Conservation (phyloP, 2,888 invertebrate genomes). For the Eumacrocentrus americanus region DNA sequence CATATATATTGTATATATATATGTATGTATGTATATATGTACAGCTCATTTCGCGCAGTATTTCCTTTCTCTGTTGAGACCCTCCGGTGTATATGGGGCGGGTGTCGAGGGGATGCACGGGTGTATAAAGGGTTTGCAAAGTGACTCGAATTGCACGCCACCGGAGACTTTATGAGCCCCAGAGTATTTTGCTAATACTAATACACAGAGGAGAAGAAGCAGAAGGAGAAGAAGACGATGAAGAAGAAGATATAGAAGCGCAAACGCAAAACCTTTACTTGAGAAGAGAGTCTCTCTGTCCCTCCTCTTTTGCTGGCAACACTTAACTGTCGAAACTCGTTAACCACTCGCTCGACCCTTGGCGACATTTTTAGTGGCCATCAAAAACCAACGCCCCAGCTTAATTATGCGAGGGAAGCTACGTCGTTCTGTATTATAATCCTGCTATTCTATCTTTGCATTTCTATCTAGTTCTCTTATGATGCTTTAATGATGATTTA, state of each 20-base stretch:
- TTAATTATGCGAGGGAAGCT: constrained; percentile 56
- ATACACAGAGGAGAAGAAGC: constrained; percentile 37
- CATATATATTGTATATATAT: too few relatives aligned
- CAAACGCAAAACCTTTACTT: background rate
- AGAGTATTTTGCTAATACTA: constrained; percentile 59
- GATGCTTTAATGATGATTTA: constrained; percentile 6
- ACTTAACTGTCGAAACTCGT: constrained; percentile 48
- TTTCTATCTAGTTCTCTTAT: too few relatives aligned
- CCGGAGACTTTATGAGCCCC: constrained; percentile 56
- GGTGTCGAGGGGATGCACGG: constrained; percentile 33
- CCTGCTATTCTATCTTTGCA: background rate
- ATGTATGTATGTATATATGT: background rate
- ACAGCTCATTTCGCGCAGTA: background rate
- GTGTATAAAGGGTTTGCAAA: constrained; percentile 59
- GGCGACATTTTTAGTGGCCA: constrained; percentile 61
- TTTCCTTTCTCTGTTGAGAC: constrained; percentile 11
- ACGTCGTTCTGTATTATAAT: constrained; percentile 21
- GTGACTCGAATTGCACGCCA: constrained; percentile 60
- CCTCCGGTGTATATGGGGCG: constrained; percentile 55
- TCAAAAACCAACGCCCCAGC: constrained; percentile 56
- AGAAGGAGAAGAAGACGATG: background rate
- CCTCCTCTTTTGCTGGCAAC: too few relatives aligned
- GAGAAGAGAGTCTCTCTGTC: constrained; percentile 5
- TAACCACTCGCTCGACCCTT: constrained; percentile 56
- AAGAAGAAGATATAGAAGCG: too few relatives aligned